phyloP scores from a whole-genome alignment of 2,113 vertebrate genomes.

The Halichoeres trimaculatus region DNA sequence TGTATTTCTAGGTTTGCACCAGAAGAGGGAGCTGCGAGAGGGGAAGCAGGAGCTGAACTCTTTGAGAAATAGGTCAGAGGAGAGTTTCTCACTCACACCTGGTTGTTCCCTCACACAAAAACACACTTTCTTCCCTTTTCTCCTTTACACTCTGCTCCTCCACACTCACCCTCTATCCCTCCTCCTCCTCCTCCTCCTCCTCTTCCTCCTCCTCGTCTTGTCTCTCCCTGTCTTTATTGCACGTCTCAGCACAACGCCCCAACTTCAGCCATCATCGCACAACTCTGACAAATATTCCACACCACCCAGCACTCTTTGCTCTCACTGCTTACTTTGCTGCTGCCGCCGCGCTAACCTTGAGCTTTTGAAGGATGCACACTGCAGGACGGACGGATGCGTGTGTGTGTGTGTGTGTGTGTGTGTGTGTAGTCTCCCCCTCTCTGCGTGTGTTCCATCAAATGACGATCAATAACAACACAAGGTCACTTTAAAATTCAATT shows the following conservation, averaged over 20 bases:
- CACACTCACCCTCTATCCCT: neutral
- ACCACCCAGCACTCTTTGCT: conserved; percentile 62
- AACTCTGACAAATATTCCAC: conserved; percentile 75
- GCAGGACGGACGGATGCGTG: conserved; percentile 46
- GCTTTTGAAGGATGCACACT: conserved; percentile 64
- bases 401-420: too few relatives aligned
- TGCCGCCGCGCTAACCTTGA: conserved; percentile 72
- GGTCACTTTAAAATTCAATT: conserved; percentile 83
- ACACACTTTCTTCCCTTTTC: conserved; percentile 16
- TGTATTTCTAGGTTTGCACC: conserved; percentile 41
- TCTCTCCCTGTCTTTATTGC: conserved; percentile 61
- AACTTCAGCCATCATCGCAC: conserved; percentile 67
- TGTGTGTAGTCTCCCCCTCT: conserved; percentile 5
- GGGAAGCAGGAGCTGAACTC: conserved; percentile 48
- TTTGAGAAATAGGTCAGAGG: conserved; percentile 78
- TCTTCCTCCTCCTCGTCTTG: conserved; percentile 28
- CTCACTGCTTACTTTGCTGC: conserved; percentile 69
- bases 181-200: conserved; percentile 3
- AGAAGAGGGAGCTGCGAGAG: conserved; percentile 74
- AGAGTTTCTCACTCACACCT: conserved; percentile 59
- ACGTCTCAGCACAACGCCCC: conserved; percentile 75
- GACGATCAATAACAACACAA: conserved; percentile 81
- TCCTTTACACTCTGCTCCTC: conserved; percentile 5
- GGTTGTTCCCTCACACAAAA: conserved; percentile 38
- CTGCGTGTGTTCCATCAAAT: conserved; percentile 66